phyloP scores from a whole-genome alignment of 2,113 vertebrate species.

The Malaclemys terrapin region DNA sequence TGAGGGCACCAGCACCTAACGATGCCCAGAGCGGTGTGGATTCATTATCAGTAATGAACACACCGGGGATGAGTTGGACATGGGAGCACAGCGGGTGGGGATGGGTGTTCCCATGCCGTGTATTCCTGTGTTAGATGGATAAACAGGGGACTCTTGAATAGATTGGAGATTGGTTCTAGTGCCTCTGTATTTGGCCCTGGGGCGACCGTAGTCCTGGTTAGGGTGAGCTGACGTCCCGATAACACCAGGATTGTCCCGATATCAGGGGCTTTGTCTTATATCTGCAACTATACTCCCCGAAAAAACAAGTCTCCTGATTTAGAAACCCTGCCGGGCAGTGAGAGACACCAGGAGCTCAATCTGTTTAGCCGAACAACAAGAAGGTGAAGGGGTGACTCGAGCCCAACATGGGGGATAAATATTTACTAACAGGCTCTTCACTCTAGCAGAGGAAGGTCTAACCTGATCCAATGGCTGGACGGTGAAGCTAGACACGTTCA shows the following conservation, averaged over 20 bases:
- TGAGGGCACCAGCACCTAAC: not conserved
- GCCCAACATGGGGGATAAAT: not conserved
- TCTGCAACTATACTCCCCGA: not conserved
- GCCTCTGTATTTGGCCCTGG: not conserved
- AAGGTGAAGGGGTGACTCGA: not conserved
- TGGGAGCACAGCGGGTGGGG: not conserved
- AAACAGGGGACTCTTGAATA: not conserved
- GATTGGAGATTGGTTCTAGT: not conserved
- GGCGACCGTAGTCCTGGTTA: not conserved
- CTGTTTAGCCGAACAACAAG: not conserved
- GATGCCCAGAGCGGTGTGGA: not conserved
- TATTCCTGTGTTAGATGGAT: not conserved
- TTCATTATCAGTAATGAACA: not conserved
- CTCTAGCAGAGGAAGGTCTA: not conserved
- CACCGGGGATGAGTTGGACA: not conserved
- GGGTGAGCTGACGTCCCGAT: too few species aligned
- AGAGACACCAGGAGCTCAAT: not conserved
- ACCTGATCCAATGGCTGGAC: not conserved
- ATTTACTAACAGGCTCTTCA: not conserved
- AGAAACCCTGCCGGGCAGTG: not conserved
- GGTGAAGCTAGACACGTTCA: not conserved
- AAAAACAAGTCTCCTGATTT: not conserved
- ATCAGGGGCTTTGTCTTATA: not conserved
- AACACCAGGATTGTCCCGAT: not conserved
- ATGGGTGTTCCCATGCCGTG: rapidly evolving